Evolutionary conservation across 1,140 invertebrate species (phyloP), one percentile per base, ranked within the genome.

Genomic region (Nixonia krombeini): DNA sequence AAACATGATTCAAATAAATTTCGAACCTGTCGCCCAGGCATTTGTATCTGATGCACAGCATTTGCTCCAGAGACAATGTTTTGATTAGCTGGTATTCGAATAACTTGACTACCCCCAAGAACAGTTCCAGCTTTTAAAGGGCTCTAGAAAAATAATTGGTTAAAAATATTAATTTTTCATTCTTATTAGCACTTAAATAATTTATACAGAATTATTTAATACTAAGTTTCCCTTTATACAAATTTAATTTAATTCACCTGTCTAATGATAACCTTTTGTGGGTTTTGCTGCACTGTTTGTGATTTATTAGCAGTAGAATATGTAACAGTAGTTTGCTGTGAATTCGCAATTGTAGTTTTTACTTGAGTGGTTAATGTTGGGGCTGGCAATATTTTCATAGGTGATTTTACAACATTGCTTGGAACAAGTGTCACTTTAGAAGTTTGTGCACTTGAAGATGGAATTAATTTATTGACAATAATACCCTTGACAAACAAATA

Each of bases 11-110:
- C 41, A 56, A 64, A 41, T 41, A 35, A 18, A 46, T 46, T 70
- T 79, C 80, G 81, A 79, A 89, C 87, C 76, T 90, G 90, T 85
- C 90, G 88, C 8, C 90, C 89, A 13, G 90, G 89, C 55, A 92
- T 86, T 82, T 90, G 90, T 46, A 92, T 89, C 74, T 91, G 90
- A 84, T 92, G 90, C 23, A 91, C 79, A 72, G 90, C 89, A 70
- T 84, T 84, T 7, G 77, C 61, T 23, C 78, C 85, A 58, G 81
- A 81, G 55, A 73, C 81, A 53, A 86, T 82, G 67, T 76, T 85
- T 61, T 87, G 88, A 77, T 79, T 87, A 37, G 85, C 86, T 72
- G 86, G 87, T 73, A 88, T 89, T 81, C 87, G 88, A 78, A 90
- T 89, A n/a, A 90, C 85, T 71, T 90, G 89, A 29, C 86, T 84